A percentile compares a stretch with the other conserved stretches of the same genome.
Evolutionary conservation across 1,140 invertebrate species (phyloP).

Genomic region (Listronotus oregonensis): DNA sequence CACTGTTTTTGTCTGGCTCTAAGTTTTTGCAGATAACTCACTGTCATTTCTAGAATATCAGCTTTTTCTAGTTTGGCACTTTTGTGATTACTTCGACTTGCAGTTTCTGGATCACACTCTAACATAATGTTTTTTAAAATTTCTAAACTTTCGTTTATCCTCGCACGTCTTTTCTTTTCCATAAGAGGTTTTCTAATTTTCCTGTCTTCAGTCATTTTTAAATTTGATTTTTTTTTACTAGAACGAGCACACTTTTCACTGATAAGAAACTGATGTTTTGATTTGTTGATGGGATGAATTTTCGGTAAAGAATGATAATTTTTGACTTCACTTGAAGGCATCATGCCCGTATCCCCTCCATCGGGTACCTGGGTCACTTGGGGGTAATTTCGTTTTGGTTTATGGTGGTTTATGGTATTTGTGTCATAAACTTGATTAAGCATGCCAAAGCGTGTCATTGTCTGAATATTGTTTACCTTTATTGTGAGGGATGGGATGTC

Average conservation of each 20-base stretch:
- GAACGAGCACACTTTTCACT: not conserved
- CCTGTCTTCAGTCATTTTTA: constrained; percentile 24
- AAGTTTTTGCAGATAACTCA: constrained; percentile 58
- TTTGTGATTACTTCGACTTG: constrained; percentile 42
- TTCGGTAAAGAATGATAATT: not conserved
- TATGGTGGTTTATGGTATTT: constrained; percentile 2
- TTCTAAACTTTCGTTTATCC: constrained; percentile 71
- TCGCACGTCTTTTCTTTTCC: constrained; percentile 69
- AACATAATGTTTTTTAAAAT: constrained; percentile 66
- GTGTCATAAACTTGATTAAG: constrained; percentile 12
- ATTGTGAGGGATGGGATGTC: too few species aligned
- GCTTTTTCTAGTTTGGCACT: constrained; percentile 70
- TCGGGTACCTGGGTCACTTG: not conserved
- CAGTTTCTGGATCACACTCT: constrained; percentile 56
- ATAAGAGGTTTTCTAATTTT: constrained; percentile 70
- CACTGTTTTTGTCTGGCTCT: not conserved
- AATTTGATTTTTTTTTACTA: constrained; percentile 1
- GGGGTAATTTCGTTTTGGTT: constrained; percentile 11
- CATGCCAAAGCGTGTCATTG: constrained; percentile 17
- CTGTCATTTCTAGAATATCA: constrained; percentile 71
- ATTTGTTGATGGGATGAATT: constrained; percentile 6
- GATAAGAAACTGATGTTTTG: not conserved
- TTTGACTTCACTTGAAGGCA: not conserved
- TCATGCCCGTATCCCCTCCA: not conserved
- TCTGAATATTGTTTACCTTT: not conserved